Base-by-base conservation (phyloP, 2,113 vertebrate species). In the Cochlearius cochlearius region DNA sequence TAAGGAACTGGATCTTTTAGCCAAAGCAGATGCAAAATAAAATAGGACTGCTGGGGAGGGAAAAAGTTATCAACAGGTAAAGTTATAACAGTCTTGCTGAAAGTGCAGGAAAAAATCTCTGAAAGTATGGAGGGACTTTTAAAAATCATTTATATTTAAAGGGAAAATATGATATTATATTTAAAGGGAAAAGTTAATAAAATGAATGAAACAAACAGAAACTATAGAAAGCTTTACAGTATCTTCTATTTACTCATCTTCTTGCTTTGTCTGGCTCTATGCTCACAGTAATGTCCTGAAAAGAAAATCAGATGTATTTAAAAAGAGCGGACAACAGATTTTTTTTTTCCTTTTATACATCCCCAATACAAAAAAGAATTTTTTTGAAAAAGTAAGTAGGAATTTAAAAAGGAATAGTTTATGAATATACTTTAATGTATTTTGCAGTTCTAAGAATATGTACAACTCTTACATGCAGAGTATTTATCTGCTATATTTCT, bases 41-140 rank as follows among this genome's bases (percentile, higher is more conserved):
- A 36, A 19, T 14, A 43, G 27, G 27, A 52, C 11, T 52, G 14
- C 4, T 62, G 30, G 7, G 7, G 21, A 63, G 12, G 7, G 36
- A 69, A 50, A n/a, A 68, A 38, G 16, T 21, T 68, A 50, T 50
- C 22, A 62, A 25, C 9, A 58, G 17, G 14, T 69, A 25, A 69
- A 52, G 16, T 50, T 69, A 6, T 56, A 43, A 43, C 7, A 26
- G 27, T 36, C 30, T 58, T 36, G 9, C 47, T 67, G 21, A 49
- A 62, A 71, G 10, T 49, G 11, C 36, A 66, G 26, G 34, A 5
- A 47, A 50, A 64, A 25, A 8, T 25, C 21, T 75, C 12, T 60
- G 29, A 22, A 72, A 34, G 5, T 29, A 14, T n/a, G 16, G 27
- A 29, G 0, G 0, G 15, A 59, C 18, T 68, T 72, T n/a, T n/a